These are phyloP conservation scores for Tinamus guttatus DNA, from an alignment of 2,113 vertebrate genomes.

Conservation along the genomic window DNA sequence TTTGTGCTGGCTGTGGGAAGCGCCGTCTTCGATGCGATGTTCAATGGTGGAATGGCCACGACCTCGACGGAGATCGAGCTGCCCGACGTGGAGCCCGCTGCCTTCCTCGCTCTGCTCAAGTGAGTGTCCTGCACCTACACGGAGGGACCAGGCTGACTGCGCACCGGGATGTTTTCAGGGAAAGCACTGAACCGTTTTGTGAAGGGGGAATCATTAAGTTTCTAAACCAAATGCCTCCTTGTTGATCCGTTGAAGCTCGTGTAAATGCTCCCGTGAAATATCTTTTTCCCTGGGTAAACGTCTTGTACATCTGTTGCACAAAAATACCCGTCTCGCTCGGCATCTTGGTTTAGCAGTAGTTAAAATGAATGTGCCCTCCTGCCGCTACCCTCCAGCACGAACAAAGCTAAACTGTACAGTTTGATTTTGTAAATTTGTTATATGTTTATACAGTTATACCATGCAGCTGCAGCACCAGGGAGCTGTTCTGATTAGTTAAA, in stretches of 20 bases:
- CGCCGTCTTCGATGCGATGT: slow-evolving; percentile 96
- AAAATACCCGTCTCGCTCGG: rapidly evolving
- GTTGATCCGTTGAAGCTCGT: background rate
- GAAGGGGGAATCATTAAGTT: background rate
- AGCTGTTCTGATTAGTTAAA: background rate
- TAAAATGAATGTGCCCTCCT: background rate
- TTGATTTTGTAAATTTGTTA: background rate
- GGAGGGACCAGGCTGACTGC: background rate
- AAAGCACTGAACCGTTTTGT: background rate
- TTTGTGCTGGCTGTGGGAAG: slow-evolving; percentile 96
- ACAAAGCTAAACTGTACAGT: background rate
- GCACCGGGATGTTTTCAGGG: background rate
- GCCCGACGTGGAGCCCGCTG: slow-evolving; percentile 94
- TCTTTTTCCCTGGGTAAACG: background rate
- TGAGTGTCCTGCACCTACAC: slow-evolving; percentile 68
- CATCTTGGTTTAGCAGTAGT: background rate
- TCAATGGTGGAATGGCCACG: slow-evolving; percentile 97
- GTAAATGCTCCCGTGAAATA: background rate
- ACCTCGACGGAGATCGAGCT: slow-evolving; percentile 97
- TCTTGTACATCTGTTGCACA: background rate
- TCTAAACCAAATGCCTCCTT: background rate
- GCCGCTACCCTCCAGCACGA: background rate
- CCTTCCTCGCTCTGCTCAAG: slow-evolving; percentile 94
- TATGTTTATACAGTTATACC: background rate
- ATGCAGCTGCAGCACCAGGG: rapidly evolving